Percentiles rank a stretch among this genome's conserved stretches.
Conservation (phyloP, 2,113 vertebrate genomes). For the Malurus melanocephalus region DNA sequence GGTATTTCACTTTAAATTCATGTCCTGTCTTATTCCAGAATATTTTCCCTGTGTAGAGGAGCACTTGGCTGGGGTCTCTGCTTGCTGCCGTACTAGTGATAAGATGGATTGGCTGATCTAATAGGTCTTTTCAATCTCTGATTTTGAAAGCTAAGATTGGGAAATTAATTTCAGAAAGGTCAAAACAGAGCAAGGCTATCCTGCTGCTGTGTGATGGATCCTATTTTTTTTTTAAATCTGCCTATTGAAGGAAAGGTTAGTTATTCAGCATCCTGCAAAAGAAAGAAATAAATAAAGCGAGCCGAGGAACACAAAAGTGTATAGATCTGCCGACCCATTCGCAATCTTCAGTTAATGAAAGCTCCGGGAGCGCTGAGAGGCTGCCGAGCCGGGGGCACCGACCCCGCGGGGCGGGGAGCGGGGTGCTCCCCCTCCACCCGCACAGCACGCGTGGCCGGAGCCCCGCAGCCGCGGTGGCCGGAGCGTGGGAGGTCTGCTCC, state of each 20-base stretch:
- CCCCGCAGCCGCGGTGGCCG: background rate
- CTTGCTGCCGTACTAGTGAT: conserved; percentile 13
- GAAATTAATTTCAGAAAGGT: conserved; percentile 60
- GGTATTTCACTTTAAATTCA: conserved; percentile 38
- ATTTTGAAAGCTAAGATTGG: conserved; percentile 53
- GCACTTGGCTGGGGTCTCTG: conserved; percentile 47
- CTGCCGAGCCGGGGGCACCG: background rate
- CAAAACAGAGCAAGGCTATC: conserved; percentile 58
- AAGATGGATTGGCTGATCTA: conserved; percentile 56
- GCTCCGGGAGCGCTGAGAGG: background rate
- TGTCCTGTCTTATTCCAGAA: background rate
- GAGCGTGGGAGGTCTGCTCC: background rate
- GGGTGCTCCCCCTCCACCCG: background rate
- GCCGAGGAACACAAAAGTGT: conserved; percentile 7
- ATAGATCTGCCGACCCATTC: conserved; percentile 47
- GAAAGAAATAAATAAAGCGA: conserved; percentile 34
- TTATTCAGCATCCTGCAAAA: conserved; percentile 25
- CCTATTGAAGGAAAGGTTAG: conserved; percentile 39
- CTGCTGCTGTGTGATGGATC: conserved; percentile 55
- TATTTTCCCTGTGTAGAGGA: conserved; percentile 5
- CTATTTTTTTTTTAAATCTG: conserved; percentile 37
- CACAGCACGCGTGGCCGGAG: background rate
- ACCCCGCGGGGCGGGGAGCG: background rate
- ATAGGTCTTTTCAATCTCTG: conserved; percentile 55
- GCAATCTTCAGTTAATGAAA: conserved; percentile 47